A percentile compares a stretch with the other conserved stretches of the same genome.
phyloP scores from a whole-genome alignment of 2,113 vertebrate genomes.

The Coregonus clupeaformis region DNA sequence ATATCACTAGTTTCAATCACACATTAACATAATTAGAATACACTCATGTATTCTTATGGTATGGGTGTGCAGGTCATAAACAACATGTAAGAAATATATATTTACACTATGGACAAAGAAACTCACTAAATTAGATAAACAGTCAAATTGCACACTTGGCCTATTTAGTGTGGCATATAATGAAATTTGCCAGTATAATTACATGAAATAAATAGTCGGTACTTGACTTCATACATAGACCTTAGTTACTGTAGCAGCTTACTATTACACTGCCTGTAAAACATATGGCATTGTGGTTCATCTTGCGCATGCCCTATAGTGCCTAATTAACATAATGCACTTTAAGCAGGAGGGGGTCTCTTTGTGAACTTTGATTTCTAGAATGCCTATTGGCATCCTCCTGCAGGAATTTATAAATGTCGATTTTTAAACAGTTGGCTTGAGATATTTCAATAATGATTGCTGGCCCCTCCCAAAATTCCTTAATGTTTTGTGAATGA shows the following conservation, averaged over 20 bases:
- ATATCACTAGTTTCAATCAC: neutral
- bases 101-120: constrained; percentile 74
- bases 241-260: neutral
- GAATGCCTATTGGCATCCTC: neutral
- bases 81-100: constrained; percentile 58
- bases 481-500: constrained; percentile 8
- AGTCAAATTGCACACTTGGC: constrained; percentile 60
- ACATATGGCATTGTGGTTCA: constrained; percentile 14
- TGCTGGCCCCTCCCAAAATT: too few relatives aligned
- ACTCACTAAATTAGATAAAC: constrained; percentile 34
- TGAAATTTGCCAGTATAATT: constrained; percentile 23
- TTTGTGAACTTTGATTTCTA: neutral
- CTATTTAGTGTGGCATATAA: constrained; percentile 29
- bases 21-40: constrained; percentile 17
- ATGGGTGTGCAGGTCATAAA: constrained; percentile 35
- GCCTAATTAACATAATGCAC: neutral
- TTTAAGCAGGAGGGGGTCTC: neutral
- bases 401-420: neutral
- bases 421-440: constrained; percentile 12
- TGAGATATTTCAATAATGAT: too few relatives aligned
- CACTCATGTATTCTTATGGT: neutral
- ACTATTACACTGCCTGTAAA: neutral
- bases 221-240: neutral
- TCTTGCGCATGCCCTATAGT: neutral
- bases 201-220: constrained; percentile 15